phyloP scores from a whole-genome alignment of 1,140 invertebrate species.

The Sipha flava region DNA sequence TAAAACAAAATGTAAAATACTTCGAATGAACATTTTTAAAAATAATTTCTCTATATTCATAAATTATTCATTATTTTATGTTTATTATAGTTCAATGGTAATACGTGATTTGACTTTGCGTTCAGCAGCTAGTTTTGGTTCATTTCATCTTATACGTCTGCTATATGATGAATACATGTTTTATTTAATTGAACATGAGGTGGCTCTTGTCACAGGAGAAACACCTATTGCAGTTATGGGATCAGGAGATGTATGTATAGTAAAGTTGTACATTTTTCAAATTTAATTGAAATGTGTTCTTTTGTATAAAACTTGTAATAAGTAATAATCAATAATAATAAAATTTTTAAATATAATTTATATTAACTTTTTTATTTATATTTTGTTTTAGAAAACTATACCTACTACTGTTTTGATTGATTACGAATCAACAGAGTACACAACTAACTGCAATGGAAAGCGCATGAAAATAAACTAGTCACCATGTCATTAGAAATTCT shows the following conservation, averaged over 20 bases:
- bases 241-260: constrained; percentile 51
- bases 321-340: too few species aligned
- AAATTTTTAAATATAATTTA: background rate
- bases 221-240: constrained; percentile 91
- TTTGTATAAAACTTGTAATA: too few species aligned
- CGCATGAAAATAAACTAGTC: constrained; percentile 30
- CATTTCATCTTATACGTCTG: constrained; percentile 94
- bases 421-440: background rate
- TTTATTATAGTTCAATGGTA: constrained; percentile 76
- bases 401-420: constrained; percentile 4
- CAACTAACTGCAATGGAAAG: constrained; percentile 19
- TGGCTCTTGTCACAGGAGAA: constrained; percentile 79
- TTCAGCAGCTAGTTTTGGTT: constrained; percentile 95
- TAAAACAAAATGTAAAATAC: too few species aligned
- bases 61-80: constrained; percentile 28
- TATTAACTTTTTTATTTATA: background rate
- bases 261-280: background rate
- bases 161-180: constrained; percentile 99
- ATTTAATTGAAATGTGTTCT: too few species aligned
- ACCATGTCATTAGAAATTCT: background rate
- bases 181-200: constrained; percentile 94
- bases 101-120: constrained; percentile 89
- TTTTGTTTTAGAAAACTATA: constrained; percentile 18
- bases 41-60: background rate
- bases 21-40: background rate